Evolutionary conservation across 2,888 invertebrate species (phyloP).

Genomic region (Gibbula magus): DNA sequence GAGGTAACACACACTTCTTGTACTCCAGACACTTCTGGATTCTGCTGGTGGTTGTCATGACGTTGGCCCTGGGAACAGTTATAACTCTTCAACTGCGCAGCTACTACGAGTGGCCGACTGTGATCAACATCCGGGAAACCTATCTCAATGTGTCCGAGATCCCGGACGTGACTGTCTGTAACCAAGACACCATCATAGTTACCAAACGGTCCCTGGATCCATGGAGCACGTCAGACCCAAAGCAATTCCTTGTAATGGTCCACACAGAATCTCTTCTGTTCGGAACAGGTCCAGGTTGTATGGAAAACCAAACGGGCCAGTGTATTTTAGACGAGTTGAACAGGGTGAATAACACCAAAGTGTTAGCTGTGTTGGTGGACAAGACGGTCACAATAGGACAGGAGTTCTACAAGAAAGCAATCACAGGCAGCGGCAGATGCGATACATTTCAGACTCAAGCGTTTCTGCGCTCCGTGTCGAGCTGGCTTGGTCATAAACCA

Average conservation of each 20-base stretch:
- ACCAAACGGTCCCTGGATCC: neutral
- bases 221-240: neutral
- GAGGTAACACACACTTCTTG: too few relatives aligned
- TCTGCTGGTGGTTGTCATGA: neutral
- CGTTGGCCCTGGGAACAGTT: neutral
- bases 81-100: neutral
- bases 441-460: neutral
- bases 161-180: neutral
- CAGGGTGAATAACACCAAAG: neutral
- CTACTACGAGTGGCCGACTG: neutral
- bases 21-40: neutral
- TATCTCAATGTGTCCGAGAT: neutral
- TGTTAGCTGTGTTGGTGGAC: neutral
- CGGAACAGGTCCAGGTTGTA: neutral
- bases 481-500: neutral
- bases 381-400: neutral
- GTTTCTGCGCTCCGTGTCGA: neutral
- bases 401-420: neutral
- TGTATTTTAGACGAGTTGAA: neutral
- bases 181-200: neutral
- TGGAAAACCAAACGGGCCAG: neutral
- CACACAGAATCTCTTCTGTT: neutral
- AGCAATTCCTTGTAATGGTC: neutral
- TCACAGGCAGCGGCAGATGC: neutral
- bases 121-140: neutral